Evolutionary conservation across 2,113 vertebrate genomes (phyloP).

Genomic region (Polyodon spathula): DNA sequence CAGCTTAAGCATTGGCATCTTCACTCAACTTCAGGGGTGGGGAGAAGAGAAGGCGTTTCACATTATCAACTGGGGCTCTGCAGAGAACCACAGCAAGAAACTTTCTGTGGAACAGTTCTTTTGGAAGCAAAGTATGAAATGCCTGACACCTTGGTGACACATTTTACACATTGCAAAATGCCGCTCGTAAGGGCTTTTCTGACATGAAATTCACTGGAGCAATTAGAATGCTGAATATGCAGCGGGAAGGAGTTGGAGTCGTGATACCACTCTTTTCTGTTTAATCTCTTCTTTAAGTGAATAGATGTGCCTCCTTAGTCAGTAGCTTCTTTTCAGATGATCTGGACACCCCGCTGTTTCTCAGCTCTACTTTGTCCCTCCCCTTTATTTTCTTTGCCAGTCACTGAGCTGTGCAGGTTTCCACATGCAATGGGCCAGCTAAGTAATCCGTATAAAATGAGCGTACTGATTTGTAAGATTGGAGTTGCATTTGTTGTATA

Average conservation of each 20-base stretch:
- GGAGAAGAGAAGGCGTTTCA: slow-evolving; percentile 12
- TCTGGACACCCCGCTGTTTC: not conserved
- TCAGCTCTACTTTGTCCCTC: slow-evolving; percentile 20
- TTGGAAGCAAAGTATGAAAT: slow-evolving; percentile 86
- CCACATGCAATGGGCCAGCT: not conserved
- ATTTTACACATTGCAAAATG: slow-evolving; percentile 64
- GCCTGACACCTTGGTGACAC: slow-evolving; percentile 73
- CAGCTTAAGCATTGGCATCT: slow-evolving; percentile 41
- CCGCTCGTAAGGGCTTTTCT: slow-evolving; percentile 25
- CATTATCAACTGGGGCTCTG: slow-evolving; percentile 15
- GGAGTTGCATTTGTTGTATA: too few relatives aligned
- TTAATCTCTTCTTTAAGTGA: slow-evolving; percentile 5
- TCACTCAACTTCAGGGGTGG: slow-evolving; percentile 22
- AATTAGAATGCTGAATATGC: slow-evolving; percentile 40
- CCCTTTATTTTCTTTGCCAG: slow-evolving; percentile 24
- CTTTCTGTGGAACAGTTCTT: slow-evolving; percentile 33
- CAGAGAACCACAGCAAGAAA: too few relatives aligned
- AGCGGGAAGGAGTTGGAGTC: slow-evolving; percentile 28
- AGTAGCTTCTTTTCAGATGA: not conserved
- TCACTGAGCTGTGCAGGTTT: too few relatives aligned
- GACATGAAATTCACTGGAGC: slow-evolving; percentile 25
- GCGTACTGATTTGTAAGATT: too few relatives aligned
- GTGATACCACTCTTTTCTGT: slow-evolving; percentile 27
- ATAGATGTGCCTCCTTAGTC: not conserved
- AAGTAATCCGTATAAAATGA: not conserved